These are phyloP conservation scores for Oncorhynchus clarkii DNA, from an alignment of 2,113 vertebrate genomes.

Conservation along the genomic window DNA sequence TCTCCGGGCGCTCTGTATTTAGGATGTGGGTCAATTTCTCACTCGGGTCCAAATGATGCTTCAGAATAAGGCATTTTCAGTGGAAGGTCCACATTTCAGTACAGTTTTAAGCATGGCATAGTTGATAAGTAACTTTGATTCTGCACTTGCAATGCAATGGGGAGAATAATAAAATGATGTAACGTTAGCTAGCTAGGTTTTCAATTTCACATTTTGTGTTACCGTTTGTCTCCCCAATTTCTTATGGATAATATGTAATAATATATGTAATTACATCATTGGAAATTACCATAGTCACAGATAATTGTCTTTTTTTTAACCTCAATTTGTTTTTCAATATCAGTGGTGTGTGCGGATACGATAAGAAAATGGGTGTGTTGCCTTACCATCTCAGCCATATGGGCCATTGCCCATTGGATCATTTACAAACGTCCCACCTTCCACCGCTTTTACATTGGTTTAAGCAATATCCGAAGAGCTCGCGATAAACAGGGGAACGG, in stretches of 20 bases:
- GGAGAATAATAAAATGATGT: not conserved
- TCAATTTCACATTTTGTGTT: too few species aligned
- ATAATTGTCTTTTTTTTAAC: too few species aligned
- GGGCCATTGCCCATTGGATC: not conserved
- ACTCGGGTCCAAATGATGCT: slow-evolving; percentile 9
- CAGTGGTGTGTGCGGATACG: not conserved
- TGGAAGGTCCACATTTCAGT: slow-evolving; percentile 3
- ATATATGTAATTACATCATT: too few species aligned
- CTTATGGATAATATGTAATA: too few species aligned
- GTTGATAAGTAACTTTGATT: not conserved
- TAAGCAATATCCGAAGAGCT: slow-evolving; percentile 12
- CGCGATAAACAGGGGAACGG: slow-evolving; percentile 29
- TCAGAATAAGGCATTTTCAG: slow-evolving; percentile 16
- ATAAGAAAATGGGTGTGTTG: not conserved
- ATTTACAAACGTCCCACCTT: slow-evolving; percentile 14
- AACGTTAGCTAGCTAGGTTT: too few species aligned
- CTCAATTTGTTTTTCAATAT: too few species aligned
- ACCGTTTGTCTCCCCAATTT: too few species aligned
- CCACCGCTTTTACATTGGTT: slow-evolving; percentile 15
- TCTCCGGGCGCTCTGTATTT: slow-evolving; percentile 36
- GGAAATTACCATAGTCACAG: too few species aligned
- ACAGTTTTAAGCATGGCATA: not conserved
- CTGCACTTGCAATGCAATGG: not conserved
- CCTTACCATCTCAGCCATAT: not conserved
- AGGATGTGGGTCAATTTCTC: slow-evolving; percentile 42